Evolutionary conservation across 2,888 invertebrate genomes (phyloP).

Genomic region (Pristionchus maxplancki): DNA sequence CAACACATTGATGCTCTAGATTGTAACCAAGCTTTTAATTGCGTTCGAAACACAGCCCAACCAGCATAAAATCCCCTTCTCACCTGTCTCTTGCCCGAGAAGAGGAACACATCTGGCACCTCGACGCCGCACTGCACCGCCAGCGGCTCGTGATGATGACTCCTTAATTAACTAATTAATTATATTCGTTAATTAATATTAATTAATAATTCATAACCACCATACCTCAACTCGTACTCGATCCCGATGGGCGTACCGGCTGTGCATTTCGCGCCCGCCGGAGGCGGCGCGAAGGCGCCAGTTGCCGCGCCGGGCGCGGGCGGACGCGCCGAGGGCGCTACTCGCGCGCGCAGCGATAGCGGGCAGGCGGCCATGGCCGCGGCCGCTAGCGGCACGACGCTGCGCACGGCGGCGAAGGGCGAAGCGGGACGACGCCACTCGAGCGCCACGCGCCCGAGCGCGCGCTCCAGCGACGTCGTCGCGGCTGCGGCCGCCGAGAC

Average conservation of each 20-base stretch:
- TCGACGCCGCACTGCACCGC: constrained; percentile 52
- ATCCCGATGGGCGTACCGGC: constrained; percentile 40
- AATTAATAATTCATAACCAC: neutral
- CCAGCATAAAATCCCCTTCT: neutral
- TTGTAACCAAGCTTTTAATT: too few relatives aligned
- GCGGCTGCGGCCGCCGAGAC: neutral
- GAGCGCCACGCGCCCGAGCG: constrained; percentile 62
- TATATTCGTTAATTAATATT: neutral
- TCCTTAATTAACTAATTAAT: neutral
- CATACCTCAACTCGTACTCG: constrained; percentile 25
- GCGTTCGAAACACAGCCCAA: neutral
- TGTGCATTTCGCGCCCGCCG: constrained; percentile 1
- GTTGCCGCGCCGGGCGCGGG: constrained; percentile 21
- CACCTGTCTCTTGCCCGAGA: neutral
- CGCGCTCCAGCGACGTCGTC: constrained; percentile 55
- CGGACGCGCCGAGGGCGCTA: constrained; percentile 30
- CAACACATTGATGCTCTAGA: too few relatives aligned
- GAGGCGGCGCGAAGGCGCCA: neutral
- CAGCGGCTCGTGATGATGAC: constrained; percentile 45
- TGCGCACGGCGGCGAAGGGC: constrained; percentile 57
- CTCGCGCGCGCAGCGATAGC: constrained; percentile 41
- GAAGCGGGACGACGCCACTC: constrained; percentile 57
- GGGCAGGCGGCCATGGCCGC: constrained; percentile 61
- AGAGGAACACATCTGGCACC: neutral
- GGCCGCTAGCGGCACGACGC: constrained; percentile 59